A percentile compares a stretch with the other conserved stretches of the same genome.
Evolutionary conservation across 64 coral and sea anemone genomes (phyloP).

Genomic region (Stichodactyla helianthus): DNA sequence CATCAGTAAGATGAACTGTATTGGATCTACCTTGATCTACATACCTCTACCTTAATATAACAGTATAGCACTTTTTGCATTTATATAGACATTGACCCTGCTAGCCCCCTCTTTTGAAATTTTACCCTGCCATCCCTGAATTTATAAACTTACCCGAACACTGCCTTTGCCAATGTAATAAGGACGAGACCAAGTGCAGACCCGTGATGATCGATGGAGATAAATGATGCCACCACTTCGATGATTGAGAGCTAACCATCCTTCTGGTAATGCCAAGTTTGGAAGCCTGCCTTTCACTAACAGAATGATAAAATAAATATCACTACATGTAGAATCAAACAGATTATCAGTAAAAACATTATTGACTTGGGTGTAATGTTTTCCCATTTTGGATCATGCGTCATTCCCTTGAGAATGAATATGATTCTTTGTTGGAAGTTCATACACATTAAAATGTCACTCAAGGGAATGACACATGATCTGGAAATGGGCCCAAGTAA

Average conservation of each 20-base stretch:
- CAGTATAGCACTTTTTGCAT: too few species aligned
- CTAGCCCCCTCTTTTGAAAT: background rate
- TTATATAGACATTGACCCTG: too few species aligned
- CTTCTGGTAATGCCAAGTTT: slow-evolving; percentile 84
- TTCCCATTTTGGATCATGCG: too few species aligned
- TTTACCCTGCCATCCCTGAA: background rate
- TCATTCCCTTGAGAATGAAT: too few species aligned
- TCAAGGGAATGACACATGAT: too few species aligned
- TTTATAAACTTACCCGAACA: slow-evolving; percentile 64
- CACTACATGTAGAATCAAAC: background rate
- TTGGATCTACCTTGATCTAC: too few species aligned
- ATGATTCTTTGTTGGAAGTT: too few species aligned
- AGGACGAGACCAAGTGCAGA: slow-evolving; percentile 92
- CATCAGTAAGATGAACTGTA: too few species aligned
- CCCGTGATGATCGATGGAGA: slow-evolving; percentile 75
- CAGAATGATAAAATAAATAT: background rate
- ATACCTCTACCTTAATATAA: too few species aligned
- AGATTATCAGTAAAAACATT: background rate
- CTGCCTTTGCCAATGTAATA: slow-evolving; percentile 95
- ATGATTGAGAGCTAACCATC: slow-evolving; percentile 90
- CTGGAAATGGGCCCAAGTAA: too few species aligned
- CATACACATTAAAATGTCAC: too few species aligned
- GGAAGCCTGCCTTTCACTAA: slow-evolving; percentile 71
- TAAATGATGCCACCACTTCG: slow-evolving; percentile 95
- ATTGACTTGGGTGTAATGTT: too few species aligned